Base-by-base conservation (phyloP, 2,888 invertebrate genomes). In the Hydropsyche betteni region DNA sequence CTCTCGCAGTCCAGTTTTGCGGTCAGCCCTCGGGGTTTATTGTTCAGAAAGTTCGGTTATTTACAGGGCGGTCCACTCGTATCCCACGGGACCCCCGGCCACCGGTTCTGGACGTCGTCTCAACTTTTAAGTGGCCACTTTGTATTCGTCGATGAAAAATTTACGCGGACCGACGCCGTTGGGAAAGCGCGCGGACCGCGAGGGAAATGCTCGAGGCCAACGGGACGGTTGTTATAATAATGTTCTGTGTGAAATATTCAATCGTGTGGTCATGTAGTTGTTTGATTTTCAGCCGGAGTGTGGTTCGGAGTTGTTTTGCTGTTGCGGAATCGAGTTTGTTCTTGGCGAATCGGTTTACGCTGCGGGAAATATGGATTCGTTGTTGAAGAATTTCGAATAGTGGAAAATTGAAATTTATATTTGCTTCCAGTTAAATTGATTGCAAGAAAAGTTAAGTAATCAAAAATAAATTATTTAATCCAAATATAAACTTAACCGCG, bases 101-200 rank as follows among this genome's bases (percentile, higher is more conserved):
- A 14, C 53, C 36, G 44, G 38, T 50, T 34, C 34, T n/a, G 64
- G 68, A 51, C 74, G 64, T 64, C 53, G 50, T 69, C 38, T 51
- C 68, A 77, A 77, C 77, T 77, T 77, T 77, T 75, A 77, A 77
- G 77, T 75, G 77, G 77, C 73, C 75, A 77, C 75, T 77, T 77
- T 76, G 70, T 74, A 44, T 44, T 44, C 44, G 44, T 44, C 68
- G 50, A 69, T 69, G 73, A 70, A 76, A 76, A 76, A 76, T 76
- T 76, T 70, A 70, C 74, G 61, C 16, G 58, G 58, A 58, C 58
- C 10, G 7, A 16, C 8, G 58, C 16, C 58, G 8, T 24, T 16
- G 24, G 14, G 24, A 58, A 58, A 58, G 16, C 58, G 58, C 58
- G 53, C 2, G 1, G 12, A 3, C n/a, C n/a, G 53, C 3, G 4